phyloP scores from a whole-genome alignment of 2,888 invertebrate species.

The Ypsolopha scabrella region DNA sequence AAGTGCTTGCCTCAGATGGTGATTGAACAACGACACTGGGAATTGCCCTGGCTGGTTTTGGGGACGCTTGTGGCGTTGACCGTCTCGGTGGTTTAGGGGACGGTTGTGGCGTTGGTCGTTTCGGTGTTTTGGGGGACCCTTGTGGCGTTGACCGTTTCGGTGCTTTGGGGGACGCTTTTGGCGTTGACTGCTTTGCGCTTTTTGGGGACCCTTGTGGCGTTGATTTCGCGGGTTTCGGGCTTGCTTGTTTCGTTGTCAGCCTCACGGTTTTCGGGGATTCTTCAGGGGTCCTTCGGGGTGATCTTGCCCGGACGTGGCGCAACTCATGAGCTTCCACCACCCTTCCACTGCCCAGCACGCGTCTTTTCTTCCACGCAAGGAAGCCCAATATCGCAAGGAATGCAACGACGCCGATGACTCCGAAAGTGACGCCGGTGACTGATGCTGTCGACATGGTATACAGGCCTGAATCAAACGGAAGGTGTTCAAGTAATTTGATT shows the following conservation, averaged over 20 bases:
- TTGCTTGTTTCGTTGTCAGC: too few species aligned
- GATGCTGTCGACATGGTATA: conserved; percentile 56
- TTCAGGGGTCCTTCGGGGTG: too few species aligned
- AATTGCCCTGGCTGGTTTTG: conserved; percentile 15
- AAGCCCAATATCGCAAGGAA: conserved; percentile 31
- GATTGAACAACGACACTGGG: conserved; percentile 34
- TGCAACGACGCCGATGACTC: conserved; percentile 27
- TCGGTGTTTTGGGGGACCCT: conserved; percentile 15
- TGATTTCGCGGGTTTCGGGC: too few species aligned
- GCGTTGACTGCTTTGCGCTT: conserved; percentile 19
- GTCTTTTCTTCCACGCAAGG: conserved; percentile 40
- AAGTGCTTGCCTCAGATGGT: conserved; percentile 17
- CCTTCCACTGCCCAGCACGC: conserved; percentile 24
- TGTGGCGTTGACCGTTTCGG: conserved; percentile 2
- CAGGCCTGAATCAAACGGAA: conserved; percentile 25
- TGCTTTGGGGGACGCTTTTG: background rate
- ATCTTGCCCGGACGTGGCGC: too few species aligned
- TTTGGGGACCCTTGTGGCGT: conserved; percentile 27
- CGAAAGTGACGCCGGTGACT: conserved; percentile 43
- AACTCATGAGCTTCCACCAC: too few species aligned
- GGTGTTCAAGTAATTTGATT: too few species aligned
- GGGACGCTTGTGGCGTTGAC: conserved; percentile 8
- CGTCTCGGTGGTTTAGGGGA: too few species aligned
- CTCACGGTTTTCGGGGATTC: too few species aligned
- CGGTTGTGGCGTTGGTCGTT: too few species aligned